A percentile compares a stretch with the other conserved stretches of the same genome.
phyloP scores from a whole-genome alignment of 2,113 vertebrate species.

The Chitala chitala region DNA sequence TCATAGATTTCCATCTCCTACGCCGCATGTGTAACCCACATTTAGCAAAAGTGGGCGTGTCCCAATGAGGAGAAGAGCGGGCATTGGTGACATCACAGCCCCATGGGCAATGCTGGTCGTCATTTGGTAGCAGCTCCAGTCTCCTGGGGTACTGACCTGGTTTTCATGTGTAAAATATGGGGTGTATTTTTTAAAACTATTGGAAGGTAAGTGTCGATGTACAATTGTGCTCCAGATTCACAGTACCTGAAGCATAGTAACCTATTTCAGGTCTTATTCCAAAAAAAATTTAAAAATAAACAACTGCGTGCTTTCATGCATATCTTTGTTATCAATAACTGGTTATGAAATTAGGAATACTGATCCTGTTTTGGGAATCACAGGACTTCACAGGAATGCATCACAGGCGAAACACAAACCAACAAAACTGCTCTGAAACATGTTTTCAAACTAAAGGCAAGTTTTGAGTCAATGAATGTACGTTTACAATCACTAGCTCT shows the following conservation, averaged over 20 bases:
- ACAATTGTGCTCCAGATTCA: neutral
- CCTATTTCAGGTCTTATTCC: neutral
- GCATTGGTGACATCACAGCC: slow-evolving; percentile 5
- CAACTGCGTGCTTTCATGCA: no score
- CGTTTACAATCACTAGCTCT: no score
- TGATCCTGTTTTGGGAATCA: no score
- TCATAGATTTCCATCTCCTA: neutral
- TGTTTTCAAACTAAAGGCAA: no score
- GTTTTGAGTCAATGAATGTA: no score
- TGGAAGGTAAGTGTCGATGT: neutral
- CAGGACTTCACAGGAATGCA: no score
- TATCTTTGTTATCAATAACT: no score
- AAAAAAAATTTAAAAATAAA: no score
- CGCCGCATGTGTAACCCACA: neutral
- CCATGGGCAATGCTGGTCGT: neutral
- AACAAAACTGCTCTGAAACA: no score
- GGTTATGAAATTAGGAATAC: no score
- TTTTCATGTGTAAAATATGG: neutral
- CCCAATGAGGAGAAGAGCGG: neutral
- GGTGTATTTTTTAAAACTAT: neutral
- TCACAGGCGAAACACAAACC: no score
- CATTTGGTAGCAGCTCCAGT: slow-evolving; percentile 1
- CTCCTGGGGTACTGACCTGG: slow-evolving; percentile 12
- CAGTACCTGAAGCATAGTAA: neutral
- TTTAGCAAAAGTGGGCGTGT: neutral